phyloP scores from a whole-genome alignment of 1,140 invertebrate genomes.

The Eurosta solidaginis region DNA sequence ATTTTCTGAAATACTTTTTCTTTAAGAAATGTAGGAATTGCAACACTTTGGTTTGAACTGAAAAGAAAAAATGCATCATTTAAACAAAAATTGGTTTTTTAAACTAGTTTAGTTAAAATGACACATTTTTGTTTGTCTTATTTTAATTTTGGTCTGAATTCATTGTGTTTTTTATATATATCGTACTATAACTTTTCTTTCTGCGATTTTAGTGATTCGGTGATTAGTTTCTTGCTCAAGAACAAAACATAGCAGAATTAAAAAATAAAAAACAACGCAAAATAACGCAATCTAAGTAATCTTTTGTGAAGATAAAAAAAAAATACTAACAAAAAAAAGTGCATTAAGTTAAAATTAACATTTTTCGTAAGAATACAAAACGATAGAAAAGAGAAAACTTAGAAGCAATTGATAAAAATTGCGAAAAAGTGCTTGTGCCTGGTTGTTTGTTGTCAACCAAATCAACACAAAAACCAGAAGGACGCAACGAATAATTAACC shows the following conservation, averaged over 20 bases:
- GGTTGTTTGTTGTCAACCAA: slow-evolving; percentile 19
- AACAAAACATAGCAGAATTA: not conserved
- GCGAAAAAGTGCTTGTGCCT: slow-evolving; percentile 16
- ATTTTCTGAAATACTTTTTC: too few relatives aligned
- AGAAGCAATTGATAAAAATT: not conserved
- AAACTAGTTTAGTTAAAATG: too few relatives aligned
- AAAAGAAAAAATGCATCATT: too few relatives aligned
- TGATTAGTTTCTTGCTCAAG: not conserved
- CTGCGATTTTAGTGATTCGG: not conserved
- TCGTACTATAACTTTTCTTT: not conserved
- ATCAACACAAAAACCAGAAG: not conserved
- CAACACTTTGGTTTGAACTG: too few relatives aligned
- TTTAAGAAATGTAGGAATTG: too few relatives aligned
- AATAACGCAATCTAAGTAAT: not conserved
- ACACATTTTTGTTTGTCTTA: too few relatives aligned
- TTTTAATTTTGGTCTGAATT: too few relatives aligned
- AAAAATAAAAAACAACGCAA: not conserved
- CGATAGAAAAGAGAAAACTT: not conserved
- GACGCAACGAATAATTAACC: not conserved
- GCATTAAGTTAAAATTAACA: not conserved
- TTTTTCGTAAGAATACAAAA: too few relatives aligned
- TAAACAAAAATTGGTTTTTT: too few relatives aligned
- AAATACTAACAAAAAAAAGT: too few relatives aligned
- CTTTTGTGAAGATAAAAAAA: not conserved
- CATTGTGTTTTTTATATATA: not conserved